Conservation (phyloP, 2,888 invertebrate species). For the Brachypterus glaber region DNA sequence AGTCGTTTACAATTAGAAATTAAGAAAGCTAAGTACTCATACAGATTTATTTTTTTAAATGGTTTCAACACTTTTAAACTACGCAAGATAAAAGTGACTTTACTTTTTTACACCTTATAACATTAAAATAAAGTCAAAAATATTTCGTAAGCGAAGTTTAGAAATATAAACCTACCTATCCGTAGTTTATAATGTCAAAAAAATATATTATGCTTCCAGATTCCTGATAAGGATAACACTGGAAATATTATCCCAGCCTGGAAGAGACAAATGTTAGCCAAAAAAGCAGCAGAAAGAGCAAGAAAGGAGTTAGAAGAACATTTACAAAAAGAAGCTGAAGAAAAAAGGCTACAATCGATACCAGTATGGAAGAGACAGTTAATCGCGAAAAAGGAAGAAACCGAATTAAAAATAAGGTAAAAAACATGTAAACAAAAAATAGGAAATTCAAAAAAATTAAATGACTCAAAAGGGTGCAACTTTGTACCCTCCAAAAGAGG, state of each 20-base stretch:
- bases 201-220: constrained; percentile 43
- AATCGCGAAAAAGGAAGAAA: constrained; percentile 69
- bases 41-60: no score
- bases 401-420: constrained; percentile 67
- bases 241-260: constrained; percentile 88
- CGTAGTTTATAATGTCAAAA: constrained; percentile 4
- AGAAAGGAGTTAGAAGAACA: constrained; percentile 83
- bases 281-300: constrained; percentile 88
- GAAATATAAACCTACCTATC: neutral
- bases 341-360: constrained; percentile 73
- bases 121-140: neutral
- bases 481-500: no score
- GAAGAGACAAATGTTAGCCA: constrained; percentile 92
- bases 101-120: no score
- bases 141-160: neutral
- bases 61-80: no score
- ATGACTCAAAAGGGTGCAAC: neutral
- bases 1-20: no score
- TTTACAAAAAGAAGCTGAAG: constrained; percentile 73
- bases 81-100: no score
- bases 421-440: constrained; percentile 53
- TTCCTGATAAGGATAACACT: constrained; percentile 79
- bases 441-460: constrained; percentile 47
- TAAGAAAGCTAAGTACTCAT: no score
- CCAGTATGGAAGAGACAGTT: constrained; percentile 93